Percentiles rank a stretch among this genome's conserved stretches.
Conservation (phyloP, 2,888 invertebrate species). For the Ichneumon xanthorius region DNA sequence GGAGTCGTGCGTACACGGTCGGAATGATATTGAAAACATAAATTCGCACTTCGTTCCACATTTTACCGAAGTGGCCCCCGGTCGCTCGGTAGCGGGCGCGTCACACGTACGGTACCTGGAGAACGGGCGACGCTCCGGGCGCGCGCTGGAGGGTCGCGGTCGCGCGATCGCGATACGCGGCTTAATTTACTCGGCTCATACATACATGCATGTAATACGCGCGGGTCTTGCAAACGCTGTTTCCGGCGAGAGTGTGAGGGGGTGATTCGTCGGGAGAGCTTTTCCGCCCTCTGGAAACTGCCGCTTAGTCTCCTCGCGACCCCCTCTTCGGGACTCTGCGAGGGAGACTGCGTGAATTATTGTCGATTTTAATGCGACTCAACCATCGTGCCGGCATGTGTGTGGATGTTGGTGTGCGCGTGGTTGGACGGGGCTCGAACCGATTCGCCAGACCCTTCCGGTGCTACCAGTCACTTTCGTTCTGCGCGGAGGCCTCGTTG, state of each 20-base stretch:
- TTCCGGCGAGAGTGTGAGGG: background rate
- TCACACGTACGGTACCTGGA: background rate
- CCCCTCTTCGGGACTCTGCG: background rate
- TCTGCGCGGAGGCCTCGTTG: conserved; percentile 24
- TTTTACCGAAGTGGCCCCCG: conserved; percentile 21
- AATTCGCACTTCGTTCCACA: conserved; percentile 71
- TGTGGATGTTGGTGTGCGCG: conserved; percentile 3
- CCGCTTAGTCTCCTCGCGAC: conserved; percentile 45
- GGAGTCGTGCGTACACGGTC: background rate
- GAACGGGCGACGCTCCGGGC: background rate
- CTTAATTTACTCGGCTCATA: conserved; percentile 75
- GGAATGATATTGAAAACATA: conserved; percentile 74
- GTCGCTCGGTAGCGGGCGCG: conserved; percentile 24
- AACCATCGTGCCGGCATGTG: conserved; percentile 23
- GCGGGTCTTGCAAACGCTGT: conserved; percentile 33
- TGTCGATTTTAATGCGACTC: conserved; percentile 64
- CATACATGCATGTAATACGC: conserved; percentile 75
- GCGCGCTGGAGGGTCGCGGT: conserved; percentile 29
- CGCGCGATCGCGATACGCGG: conserved; percentile 62
- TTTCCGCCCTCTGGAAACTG: conserved; percentile 48
- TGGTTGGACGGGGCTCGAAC: conserved; percentile 4
- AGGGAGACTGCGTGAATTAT: conserved; percentile 62
- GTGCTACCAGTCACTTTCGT: conserved; percentile 19
- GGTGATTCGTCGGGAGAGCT: conserved; percentile 17
- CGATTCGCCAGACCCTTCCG: conserved; percentile 20